Evolutionary conservation across 1,140 invertebrate genomes (phyloP).

Genomic region (Pararge aegeria): DNA sequence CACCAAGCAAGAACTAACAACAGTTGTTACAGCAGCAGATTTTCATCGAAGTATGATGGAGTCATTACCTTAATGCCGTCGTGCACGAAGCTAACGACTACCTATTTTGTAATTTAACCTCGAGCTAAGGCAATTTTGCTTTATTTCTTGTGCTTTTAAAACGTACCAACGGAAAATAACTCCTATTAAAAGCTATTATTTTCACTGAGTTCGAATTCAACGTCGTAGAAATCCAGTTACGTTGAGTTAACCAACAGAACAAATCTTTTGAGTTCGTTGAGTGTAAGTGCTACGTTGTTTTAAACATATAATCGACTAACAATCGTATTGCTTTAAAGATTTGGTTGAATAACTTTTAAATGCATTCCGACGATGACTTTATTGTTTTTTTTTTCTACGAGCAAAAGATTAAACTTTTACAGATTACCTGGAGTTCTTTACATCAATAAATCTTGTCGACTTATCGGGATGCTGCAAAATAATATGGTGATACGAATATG

Average conservation of each 20-base stretch:
- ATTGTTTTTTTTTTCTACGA: no score
- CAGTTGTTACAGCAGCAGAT: conserved; percentile 11
- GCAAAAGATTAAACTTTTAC: no score
- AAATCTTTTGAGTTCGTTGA: background rate
- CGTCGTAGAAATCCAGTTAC: background rate
- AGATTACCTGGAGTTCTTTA: no score
- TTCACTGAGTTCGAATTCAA: background rate
- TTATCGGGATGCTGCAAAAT: no score
- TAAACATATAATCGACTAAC: no score
- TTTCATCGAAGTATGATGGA: conserved; percentile 12
- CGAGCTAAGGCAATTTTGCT: conserved; percentile 2
- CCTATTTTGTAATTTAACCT: conserved; percentile 10
- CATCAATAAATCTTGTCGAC: no score
- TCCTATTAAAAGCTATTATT: conserved; percentile 7
- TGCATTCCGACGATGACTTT: no score
- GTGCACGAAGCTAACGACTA: conserved; percentile 10
- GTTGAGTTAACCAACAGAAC: background rate
- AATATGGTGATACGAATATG: no score
- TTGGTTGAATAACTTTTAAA: no score
- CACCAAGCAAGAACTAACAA: background rate
- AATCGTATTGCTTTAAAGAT: no score
- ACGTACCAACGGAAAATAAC: background rate
- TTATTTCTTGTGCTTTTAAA: conserved; percentile 2
- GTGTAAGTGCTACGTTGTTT: background rate
- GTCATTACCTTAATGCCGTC: conserved; percentile 11